Evolutionary conservation across 2,797 vertebrate genomes (phyloP).

Genomic region (Ceyx erithaca): DNA sequence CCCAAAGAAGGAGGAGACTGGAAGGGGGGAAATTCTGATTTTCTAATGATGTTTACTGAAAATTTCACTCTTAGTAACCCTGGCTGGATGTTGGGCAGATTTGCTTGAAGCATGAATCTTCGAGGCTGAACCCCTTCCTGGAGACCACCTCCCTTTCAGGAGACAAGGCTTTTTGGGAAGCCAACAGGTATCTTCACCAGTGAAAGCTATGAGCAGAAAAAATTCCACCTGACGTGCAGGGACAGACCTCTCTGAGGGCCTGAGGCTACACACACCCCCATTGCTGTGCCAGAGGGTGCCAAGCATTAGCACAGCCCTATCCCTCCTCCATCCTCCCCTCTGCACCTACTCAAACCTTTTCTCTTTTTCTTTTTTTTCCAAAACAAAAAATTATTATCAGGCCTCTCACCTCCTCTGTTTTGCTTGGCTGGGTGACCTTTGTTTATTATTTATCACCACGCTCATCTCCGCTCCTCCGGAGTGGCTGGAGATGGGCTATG

Average conservation of each 20-base stretch:
- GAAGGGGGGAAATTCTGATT: background rate
- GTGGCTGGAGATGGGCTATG: background rate
- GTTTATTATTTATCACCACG: background rate
- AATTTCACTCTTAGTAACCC: background rate
- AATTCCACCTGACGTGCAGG: background rate
- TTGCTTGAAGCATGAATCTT: background rate
- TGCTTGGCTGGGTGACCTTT: background rate
- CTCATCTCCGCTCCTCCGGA: background rate
- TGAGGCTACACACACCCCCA: fast-evolving
- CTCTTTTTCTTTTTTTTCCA: background rate
- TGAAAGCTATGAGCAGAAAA: background rate
- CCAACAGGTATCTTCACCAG: background rate
- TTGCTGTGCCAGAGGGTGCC: background rate
- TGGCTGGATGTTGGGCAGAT: background rate
- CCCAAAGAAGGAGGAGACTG: fast-evolving
- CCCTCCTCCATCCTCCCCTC: background rate
- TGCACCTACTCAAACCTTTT: background rate
- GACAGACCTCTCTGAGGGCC: background rate
- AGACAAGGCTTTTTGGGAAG: background rate
- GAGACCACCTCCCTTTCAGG: background rate
- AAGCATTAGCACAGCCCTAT: background rate
- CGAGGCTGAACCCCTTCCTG: background rate
- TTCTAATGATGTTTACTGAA: background rate
- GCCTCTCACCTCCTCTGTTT: background rate
- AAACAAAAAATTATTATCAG: background rate